Base-by-base conservation (phyloP, 2,888 invertebrate genomes). In the Sericinus montela region DNA sequence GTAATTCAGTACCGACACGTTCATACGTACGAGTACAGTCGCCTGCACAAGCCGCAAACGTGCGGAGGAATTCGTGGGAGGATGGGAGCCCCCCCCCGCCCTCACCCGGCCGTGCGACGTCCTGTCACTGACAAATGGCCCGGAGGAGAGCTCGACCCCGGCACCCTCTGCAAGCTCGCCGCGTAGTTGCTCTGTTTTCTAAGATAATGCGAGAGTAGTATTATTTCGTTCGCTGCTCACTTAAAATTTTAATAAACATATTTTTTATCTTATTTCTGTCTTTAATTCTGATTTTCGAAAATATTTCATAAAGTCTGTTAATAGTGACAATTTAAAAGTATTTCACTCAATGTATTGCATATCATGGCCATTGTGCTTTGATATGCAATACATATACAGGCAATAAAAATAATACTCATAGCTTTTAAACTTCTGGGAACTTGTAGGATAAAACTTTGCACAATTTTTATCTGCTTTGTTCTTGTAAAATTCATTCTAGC, bases 91-190 rank as follows among this genome's bases (percentile, higher is more conserved):
- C 57, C 57, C 42, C 34, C 36, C 45, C 44, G 61, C 57, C 57
- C 42, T 32, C 36, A 45, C 44, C 44, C 55, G 56, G 53, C 66
- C 67, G 64, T 67, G 75, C 77, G 80, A 79, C 80, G 85, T 80
- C 82, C 86, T 86, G 85, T 82, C 86, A 85, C 85, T 86, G 87
- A 87, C 87, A 87, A 87, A 87, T 87, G 86, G 86, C 83, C 80
- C 79, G 84, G 75, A 82, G 85, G 80, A 82, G 80, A 77, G 72
- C 75, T 75, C 81, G 81, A 84, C 84, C 82, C 80, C 73, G 63
- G 72, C 83, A 81, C 86, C 85, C 86, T 79, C 80, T 76, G 65
- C 60, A 71, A 65, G 58, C 65, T 67, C 65, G 63, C 56, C 52
- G 57, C 55, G 53, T 51, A 45, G 57, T 56, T 25, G 50, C 50